A percentile compares a stretch with the other conserved stretches of the same genome.
phyloP scores from a whole-genome alignment of 2,113 vertebrate species.

The Kobus ellipsiprymnus region DNA sequence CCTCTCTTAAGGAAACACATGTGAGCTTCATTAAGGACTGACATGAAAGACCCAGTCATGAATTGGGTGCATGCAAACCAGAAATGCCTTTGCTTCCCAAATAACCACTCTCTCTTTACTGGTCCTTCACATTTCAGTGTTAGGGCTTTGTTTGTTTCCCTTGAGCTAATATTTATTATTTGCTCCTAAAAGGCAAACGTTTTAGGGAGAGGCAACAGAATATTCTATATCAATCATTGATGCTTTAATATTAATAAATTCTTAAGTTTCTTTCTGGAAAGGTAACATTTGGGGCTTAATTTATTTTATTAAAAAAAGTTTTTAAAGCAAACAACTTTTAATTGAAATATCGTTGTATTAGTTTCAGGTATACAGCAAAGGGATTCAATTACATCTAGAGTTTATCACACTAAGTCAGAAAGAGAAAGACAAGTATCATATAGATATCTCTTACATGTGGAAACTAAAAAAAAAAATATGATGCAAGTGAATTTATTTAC shows the following conservation, averaged over 20 bases:
- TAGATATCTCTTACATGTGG: neutral
- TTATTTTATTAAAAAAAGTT: neutral
- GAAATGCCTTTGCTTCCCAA: neutral
- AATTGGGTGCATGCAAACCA: accelerated
- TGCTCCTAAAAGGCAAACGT: neutral
- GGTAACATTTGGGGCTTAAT: neutral
- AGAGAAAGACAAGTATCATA: neutral
- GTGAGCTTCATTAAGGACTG: neutral
- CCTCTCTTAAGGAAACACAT: neutral
- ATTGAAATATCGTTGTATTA: neutral
- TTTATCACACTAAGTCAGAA: neutral
- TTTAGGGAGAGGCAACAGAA: neutral
- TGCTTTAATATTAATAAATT: neutral
- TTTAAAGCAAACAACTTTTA: neutral
- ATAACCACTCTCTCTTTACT: neutral
- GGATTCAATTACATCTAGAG: neutral
- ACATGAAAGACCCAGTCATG: neutral
- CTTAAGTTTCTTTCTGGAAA: neutral
- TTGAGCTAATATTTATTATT: neutral
- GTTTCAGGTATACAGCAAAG: neutral
- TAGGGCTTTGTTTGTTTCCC: neutral
- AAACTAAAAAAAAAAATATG: neutral
- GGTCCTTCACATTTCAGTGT: neutral
- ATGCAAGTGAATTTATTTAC: neutral
- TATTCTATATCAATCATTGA: neutral